Percentiles rank a stretch among this genome's conserved stretches.
phyloP scores from a whole-genome alignment of 2,113 vertebrate species.

The Hyperopisus bebe region DNA sequence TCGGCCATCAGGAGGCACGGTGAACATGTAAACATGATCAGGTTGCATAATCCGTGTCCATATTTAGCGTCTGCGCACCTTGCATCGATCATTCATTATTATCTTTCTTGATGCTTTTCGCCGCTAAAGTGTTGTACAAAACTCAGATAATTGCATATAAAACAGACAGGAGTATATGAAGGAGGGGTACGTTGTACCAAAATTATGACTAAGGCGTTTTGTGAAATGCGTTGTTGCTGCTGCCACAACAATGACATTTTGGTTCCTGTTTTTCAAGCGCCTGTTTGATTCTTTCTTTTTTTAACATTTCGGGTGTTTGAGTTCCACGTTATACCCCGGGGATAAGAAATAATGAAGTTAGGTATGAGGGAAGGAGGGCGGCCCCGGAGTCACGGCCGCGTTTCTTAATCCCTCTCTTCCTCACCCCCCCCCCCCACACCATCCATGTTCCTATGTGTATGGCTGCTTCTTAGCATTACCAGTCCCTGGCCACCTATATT shows the following conservation, averaged over 20 bases:
- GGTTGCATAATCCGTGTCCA: not conserved
- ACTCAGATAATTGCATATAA: not conserved
- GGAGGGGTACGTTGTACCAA: not conserved
- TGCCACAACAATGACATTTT: not conserved
- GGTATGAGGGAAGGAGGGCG: not conserved
- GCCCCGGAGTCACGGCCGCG: not conserved
- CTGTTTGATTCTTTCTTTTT: not conserved
- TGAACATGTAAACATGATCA: not conserved
- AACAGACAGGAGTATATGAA: not conserved
- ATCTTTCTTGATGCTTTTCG: not conserved
- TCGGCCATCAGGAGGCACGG: not conserved
- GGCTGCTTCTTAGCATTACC: not conserved
- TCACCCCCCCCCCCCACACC: not conserved
- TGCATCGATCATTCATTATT: not conserved
- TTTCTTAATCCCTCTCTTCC: not conserved
- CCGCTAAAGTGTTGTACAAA: not conserved
- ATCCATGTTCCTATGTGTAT: not conserved
- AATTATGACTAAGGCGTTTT: slow-evolving; percentile 6
- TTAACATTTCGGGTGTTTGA: not conserved
- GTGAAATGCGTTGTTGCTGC: not conserved
- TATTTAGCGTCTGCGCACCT: not conserved
- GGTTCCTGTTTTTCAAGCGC: not conserved
- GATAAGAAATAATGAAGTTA: not conserved
- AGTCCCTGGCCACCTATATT: not conserved
- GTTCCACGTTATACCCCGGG: not conserved